A percentile compares a stretch with the other conserved stretches of the same genome.
Conservation (phyloP, 2,113 vertebrate genomes). For the Channa maculata region DNA sequence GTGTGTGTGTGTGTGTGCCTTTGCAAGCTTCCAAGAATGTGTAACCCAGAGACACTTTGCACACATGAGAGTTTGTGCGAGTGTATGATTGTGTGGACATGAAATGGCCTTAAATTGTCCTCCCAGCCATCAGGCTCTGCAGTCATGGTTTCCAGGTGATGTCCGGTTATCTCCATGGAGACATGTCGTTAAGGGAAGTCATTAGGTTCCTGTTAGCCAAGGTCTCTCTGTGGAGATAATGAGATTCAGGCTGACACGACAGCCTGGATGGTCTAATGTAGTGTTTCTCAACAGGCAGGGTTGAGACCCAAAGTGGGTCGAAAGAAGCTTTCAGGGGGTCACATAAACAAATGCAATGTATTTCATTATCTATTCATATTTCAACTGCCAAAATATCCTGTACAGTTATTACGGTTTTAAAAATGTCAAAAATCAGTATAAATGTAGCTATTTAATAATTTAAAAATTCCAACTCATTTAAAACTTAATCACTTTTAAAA, state of each 20-base stretch:
- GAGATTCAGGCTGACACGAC: constrained; percentile 86
- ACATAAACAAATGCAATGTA: constrained; percentile 7
- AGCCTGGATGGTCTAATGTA: constrained; percentile 52
- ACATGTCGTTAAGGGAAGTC: constrained; percentile 81
- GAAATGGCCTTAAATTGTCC: constrained; percentile 71
- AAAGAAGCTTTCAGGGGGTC: constrained; percentile 43
- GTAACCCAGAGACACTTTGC: constrained; percentile 27
- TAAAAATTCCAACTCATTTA: no score
- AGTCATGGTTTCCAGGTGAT: constrained; percentile 88
- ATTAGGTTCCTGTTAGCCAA: constrained; percentile 88
- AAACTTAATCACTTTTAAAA: no score
- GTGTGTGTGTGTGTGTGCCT: constrained; percentile 14
- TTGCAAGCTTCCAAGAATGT: constrained; percentile 5
- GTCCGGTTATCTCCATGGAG: constrained; percentile 91
- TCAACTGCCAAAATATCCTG: no score
- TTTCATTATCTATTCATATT: background rate
- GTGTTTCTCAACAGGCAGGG: constrained; percentile 37
- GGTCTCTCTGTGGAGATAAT: constrained; percentile 92
- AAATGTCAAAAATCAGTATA: no score
- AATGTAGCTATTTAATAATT: no score
- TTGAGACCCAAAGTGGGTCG: constrained; percentile 30
- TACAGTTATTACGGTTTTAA: no score
- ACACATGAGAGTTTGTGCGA: constrained; percentile 44
- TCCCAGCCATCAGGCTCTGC: constrained; percentile 64
- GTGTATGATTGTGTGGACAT: constrained; percentile 47